These are phyloP conservation scores for Drosophila simulans DNA, from an alignment of 1,140 invertebrate species.

Conservation along the genomic window DNA sequence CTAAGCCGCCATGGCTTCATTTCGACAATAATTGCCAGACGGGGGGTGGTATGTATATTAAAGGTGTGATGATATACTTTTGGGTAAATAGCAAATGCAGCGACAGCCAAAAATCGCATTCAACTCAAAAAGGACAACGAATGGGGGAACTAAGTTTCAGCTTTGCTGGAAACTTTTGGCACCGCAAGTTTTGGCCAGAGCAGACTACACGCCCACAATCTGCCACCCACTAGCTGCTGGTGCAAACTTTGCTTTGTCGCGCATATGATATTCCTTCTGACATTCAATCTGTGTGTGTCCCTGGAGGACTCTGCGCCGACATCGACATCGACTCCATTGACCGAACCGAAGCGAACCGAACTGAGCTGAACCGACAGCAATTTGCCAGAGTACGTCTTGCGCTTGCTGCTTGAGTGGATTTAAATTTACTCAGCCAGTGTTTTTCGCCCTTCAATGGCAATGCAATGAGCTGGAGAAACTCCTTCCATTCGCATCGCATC, in stretches of 20 bases:
- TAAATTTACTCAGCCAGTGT: constrained; percentile 46
- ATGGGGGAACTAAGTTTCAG: constrained; percentile 49
- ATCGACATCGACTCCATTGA: constrained; percentile 37
- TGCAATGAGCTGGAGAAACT: constrained; percentile 44
- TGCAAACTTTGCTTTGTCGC: constrained; percentile 53
- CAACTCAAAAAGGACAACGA: constrained; percentile 27
- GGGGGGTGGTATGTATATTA: background rate
- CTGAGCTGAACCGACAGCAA: constrained; percentile 35
- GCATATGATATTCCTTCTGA: constrained; percentile 76
- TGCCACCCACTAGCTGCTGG: constrained; percentile 23
- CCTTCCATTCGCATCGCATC: constrained; percentile 20
- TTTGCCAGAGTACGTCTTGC: constrained; percentile 64
- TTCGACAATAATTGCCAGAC: constrained; percentile 52
- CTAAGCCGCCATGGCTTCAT: constrained; percentile 8
- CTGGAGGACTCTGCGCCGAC: background rate
- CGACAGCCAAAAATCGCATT: constrained; percentile 21
- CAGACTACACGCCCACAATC: constrained; percentile 37
- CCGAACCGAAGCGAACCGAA: constrained; percentile 11
- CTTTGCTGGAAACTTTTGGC: constrained; percentile 57
- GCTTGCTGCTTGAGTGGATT: constrained; percentile 42
- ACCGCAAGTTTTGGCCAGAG: constrained; percentile 69
- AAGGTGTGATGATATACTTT: constrained; percentile 50
- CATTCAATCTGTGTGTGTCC: constrained; percentile 69
- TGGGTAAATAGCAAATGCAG: constrained; percentile 43
- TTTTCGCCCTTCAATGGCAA: constrained; percentile 33